Evolutionary conservation across 2,797 vertebrate genomes (phyloP).

Genomic region (Fistularia tabacaria): DNA sequence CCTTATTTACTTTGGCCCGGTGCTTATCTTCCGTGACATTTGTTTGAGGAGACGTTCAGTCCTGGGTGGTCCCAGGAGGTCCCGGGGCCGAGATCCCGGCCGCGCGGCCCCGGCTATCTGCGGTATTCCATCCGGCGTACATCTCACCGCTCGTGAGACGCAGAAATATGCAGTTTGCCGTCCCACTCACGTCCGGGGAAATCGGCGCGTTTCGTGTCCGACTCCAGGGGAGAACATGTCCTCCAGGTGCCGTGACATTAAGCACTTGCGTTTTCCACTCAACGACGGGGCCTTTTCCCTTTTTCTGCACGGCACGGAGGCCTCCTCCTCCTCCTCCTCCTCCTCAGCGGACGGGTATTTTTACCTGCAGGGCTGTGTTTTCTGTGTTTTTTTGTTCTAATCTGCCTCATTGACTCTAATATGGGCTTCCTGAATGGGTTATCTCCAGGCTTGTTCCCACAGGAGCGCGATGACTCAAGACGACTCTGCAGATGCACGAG

Average conservation of each 20-base stretch:
- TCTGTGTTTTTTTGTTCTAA: slow-evolving; percentile 56
- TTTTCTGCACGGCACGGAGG: slow-evolving; percentile 17
- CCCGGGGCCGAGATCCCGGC: neutral
- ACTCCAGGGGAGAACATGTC: slow-evolving; percentile 9
- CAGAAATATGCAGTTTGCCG: no score
- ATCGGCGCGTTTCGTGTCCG: neutral
- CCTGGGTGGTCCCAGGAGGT: slow-evolving; percentile 62
- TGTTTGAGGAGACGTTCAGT: slow-evolving; percentile 42
- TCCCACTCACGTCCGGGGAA: no score
- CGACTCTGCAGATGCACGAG: slow-evolving; percentile 58
- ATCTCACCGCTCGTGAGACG: no score
- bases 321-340: slow-evolving; percentile 15
- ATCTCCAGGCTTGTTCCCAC: slow-evolving; percentile 77
- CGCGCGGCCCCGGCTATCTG: no score
- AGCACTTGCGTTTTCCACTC: slow-evolving; percentile 7
- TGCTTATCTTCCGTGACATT: slow-evolving; percentile 66
- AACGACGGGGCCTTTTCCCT: slow-evolving; percentile 1
- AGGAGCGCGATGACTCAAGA: slow-evolving; percentile 71
- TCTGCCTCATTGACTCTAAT: slow-evolving; percentile 73
- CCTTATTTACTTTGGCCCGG: slow-evolving; percentile 61
- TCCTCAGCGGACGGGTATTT: slow-evolving; percentile 18
- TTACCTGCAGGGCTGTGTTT: slow-evolving; percentile 67
- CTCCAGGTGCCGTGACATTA: slow-evolving; percentile 7
- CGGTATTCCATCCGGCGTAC: no score
- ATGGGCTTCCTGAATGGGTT: slow-evolving; percentile 72